These are phyloP conservation scores for Ditylenchus weischeri DNA, from an alignment of 2,888 invertebrate genomes.

Conservation along the genomic window DNA sequence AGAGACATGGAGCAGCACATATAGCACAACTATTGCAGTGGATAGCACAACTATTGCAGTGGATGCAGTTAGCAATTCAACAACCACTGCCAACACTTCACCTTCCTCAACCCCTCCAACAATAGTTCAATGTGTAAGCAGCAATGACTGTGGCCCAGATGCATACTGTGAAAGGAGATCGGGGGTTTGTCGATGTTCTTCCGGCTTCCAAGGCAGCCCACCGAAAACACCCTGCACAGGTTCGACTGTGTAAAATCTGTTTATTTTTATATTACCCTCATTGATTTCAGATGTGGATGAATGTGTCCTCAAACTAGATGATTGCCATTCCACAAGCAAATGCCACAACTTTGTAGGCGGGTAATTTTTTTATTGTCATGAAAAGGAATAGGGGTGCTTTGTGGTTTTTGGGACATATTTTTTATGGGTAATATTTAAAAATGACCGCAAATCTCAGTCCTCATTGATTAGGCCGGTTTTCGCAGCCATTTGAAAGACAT, in stretches of 20 bases:
- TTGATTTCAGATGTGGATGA: conserved; percentile 63
- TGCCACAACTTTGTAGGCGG: conserved; percentile 54
- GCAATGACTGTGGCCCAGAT: conserved; percentile 52
- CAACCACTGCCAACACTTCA: not conserved
- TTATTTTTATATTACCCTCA: too few species aligned
- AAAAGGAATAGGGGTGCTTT: too few species aligned
- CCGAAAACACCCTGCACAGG: conserved; percentile 44
- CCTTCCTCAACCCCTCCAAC: too few species aligned
- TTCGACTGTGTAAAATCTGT: conserved; percentile 15
- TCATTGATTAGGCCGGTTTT: too few species aligned
- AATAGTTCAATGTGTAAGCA: conserved; percentile 39
- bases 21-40: too few species aligned
- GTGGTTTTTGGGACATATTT: too few species aligned
- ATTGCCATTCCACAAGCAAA: conserved; percentile 45
- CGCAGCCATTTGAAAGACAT: too few species aligned
- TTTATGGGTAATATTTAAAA: too few species aligned
- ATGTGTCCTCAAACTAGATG: conserved; percentile 70
- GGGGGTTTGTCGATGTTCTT: conserved; percentile 49
- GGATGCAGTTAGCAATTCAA: not conserved
- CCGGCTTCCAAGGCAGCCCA: conserved; percentile 52
- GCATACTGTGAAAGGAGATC: conserved; percentile 50
- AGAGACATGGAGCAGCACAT: too few species aligned
- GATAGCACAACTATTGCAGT: too few species aligned
- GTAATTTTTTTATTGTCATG: too few species aligned
- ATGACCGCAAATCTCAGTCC: too few species aligned